phyloP scores from a whole-genome alignment of 2,888 invertebrate species.

The Aplocera efformata region DNA sequence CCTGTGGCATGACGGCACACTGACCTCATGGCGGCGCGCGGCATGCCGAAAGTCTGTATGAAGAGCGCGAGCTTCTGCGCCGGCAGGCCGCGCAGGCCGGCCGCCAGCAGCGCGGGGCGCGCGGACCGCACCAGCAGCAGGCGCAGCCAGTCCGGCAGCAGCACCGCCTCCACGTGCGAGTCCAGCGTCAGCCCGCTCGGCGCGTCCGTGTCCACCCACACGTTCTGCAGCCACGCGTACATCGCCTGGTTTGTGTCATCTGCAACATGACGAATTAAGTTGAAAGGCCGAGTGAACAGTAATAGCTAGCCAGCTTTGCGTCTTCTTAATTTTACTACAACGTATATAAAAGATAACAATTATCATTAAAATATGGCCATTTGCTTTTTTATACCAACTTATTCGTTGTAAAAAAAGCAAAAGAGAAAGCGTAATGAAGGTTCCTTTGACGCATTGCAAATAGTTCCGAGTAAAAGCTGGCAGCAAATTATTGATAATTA shows the following conservation, averaged over 20 bases:
- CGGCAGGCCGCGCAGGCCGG: conserved; percentile 91
- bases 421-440: too few species aligned
- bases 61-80: conserved; percentile 94
- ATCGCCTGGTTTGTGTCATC: conserved; percentile 81
- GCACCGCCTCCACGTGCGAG: conserved; percentile 88
- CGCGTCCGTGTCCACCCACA: conserved; percentile 89
- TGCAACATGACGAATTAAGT: conserved; percentile 23
- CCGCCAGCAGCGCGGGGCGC: conserved; percentile 89
- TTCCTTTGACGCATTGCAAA: too few species aligned
- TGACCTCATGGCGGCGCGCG: conserved; percentile 91
- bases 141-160: conserved; percentile 96
- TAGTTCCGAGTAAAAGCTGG: too few species aligned
- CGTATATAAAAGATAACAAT: too few species aligned
- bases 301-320: too few species aligned
- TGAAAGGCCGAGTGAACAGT: neutral
- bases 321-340: too few species aligned
- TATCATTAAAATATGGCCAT: too few species aligned
- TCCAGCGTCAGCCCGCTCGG: conserved; percentile 86
- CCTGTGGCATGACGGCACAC: too few species aligned
- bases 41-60: conserved; percentile 97
- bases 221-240: conserved; percentile 80
- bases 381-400: too few species aligned
- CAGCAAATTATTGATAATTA: too few species aligned
- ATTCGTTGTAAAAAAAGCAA: too few species aligned
- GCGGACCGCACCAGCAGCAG: conserved; percentile 93